Percentiles rank a stretch among this genome's conserved stretches.
phyloP scores from a whole-genome alignment of 2,797 vertebrate species.

The Pangasius mekongensis region DNA sequence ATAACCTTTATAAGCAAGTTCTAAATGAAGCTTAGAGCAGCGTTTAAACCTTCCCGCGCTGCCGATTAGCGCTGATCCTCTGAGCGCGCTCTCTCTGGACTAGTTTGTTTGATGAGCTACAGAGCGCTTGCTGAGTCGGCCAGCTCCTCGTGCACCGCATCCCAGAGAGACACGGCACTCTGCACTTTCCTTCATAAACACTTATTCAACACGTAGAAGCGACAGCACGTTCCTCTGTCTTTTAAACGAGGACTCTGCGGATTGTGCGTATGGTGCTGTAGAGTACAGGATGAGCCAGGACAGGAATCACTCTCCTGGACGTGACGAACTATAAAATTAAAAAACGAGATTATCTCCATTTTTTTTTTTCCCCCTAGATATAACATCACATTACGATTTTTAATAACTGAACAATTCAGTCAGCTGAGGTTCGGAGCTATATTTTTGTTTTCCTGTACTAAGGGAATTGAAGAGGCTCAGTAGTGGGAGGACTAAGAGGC shows the following conservation, averaged over 20 bases:
- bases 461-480: not conserved
- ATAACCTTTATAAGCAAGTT: not conserved
- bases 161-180: not conserved
- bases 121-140: not conserved
- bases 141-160: not conserved
- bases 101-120: not conserved
- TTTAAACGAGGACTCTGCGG: not conserved
- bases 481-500: not conserved
- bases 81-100: not conserved
- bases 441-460: not conserved
- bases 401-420: not conserved
- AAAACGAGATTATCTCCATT: not conserved
- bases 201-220: not conserved
- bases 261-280: not conserved
- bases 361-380: not conserved
- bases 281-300: not conserved
- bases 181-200: not conserved
- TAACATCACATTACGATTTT: not conserved
- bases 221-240: not conserved
- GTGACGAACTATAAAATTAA: not conserved
- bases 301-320: not conserved
- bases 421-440: not conserved
- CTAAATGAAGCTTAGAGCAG: not conserved
- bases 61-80: not conserved
- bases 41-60: not conserved